phyloP scores from a whole-genome alignment of 2,888 invertebrate genomes.

The Euproctis similis region DNA sequence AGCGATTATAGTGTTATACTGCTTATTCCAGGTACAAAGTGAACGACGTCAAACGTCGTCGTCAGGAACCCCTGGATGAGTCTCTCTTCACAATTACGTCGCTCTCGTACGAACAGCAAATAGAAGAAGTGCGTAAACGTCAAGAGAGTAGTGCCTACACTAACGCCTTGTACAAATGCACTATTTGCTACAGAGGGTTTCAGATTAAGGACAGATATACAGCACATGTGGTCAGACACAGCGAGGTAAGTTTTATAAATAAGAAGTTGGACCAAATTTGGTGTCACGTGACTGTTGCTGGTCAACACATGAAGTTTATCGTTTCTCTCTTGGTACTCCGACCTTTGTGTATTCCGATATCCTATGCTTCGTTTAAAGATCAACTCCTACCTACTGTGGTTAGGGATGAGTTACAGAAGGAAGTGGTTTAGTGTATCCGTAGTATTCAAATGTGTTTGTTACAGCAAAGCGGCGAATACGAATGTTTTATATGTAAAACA shows the following conservation, averaged over 20 bases:
- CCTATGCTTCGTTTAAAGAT: no score
- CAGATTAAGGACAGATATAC: slow-evolving; percentile 44
- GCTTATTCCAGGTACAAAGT: slow-evolving; percentile 42
- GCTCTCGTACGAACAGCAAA: slow-evolving; percentile 53
- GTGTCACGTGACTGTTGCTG: no score
- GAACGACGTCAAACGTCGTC: slow-evolving; percentile 44
- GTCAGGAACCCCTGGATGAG: slow-evolving; percentile 45
- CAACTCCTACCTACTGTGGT: no score
- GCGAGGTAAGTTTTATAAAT: no score
- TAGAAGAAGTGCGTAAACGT: slow-evolving; percentile 45
- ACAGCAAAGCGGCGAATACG: slow-evolving; percentile 56
- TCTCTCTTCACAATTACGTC: slow-evolving; percentile 45
- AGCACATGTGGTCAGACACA: slow-evolving; percentile 50
- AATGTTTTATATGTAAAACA: slow-evolving; percentile 62
- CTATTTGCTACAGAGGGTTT: slow-evolving; percentile 50
- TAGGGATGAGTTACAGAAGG: no score
- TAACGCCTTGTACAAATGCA: slow-evolving; percentile 45
- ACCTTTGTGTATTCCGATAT: no score
- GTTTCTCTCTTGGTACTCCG: no score
- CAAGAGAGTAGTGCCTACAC: slow-evolving; percentile 38
- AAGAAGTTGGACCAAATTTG: no score
- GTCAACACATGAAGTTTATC: no score
- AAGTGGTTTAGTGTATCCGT: no score
- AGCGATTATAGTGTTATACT: no score
- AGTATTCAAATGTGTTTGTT: no score